phyloP scores from a whole-genome alignment of 2,797 vertebrate genomes.

The Triplophysa bombifrons region DNA sequence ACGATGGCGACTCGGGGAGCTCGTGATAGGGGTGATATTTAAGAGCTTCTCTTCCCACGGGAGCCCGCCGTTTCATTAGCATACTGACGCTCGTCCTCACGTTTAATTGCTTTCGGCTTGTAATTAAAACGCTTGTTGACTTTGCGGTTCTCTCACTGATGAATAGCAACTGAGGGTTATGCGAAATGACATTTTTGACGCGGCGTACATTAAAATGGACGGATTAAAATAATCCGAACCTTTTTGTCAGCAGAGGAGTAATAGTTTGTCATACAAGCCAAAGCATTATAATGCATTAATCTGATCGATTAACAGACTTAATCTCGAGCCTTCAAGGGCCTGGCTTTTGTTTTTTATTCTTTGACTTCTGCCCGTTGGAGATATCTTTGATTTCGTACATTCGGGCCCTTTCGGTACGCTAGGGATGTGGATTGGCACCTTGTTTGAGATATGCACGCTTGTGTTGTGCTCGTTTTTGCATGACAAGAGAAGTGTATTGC shows the following conservation, averaged over 20 bases:
- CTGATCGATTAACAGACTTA: conserved; percentile 51
- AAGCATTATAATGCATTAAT: conserved; percentile 55
- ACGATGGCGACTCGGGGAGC: conserved; percentile 69
- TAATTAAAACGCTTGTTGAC: conserved; percentile 83
- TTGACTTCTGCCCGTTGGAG: conserved; percentile 37
- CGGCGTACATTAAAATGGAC: conserved; percentile 71
- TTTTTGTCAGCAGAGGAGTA: conserved; percentile 52
- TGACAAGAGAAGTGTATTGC: conserved; percentile 77
- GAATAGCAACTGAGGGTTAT: conserved; percentile 82
- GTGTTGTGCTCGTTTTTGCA: conserved; percentile 75
- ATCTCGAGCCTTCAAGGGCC: conserved; percentile 28
- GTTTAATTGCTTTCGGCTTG: conserved; percentile 82
- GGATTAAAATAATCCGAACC: conserved; percentile 60
- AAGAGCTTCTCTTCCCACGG: conserved; percentile 74
- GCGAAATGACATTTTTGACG: conserved; percentile 77
- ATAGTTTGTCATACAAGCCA: conserved; percentile 54
- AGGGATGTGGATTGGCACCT: conserved; percentile 75
- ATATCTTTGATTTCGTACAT: conserved; percentile 42
- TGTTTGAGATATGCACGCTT: conserved; percentile 74
- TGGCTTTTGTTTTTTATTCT: conserved; percentile 39
- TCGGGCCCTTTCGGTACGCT: conserved; percentile 56
- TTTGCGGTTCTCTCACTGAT: conserved; percentile 80
- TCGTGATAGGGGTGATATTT: conserved; percentile 77
- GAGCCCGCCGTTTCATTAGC: conserved; percentile 78
- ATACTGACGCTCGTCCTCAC: conserved; percentile 72